Evolutionary conservation across 2,113 vertebrate species (phyloP), one percentile per base, ranked within the genome.

Genomic region (Corythoichthys intestinalis): DNA sequence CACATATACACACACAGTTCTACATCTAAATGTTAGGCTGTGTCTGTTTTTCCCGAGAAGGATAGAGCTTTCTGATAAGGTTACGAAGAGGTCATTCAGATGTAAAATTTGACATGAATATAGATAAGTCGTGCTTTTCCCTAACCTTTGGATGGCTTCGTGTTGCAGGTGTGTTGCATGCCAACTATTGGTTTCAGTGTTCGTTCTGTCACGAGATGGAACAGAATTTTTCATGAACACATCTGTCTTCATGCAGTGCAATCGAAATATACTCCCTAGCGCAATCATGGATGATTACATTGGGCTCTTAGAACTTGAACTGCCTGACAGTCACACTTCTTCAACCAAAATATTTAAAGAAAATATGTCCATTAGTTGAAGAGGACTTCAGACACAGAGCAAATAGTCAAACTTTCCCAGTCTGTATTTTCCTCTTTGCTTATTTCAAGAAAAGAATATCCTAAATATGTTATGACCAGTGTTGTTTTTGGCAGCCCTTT

Each of bases 61-160:
- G 68, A 75, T 72, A 70, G 58, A 41, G 71, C 67, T 72, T 53
- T 56, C 72, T 81, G 83, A 84, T 82, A 77, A 79, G 80, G 81
- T 74, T 72, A 67, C 63, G 53, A 67, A 44, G 84, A 82, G 83
- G 83, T 84, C 71, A 65, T 69, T 67, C 39, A 65, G 74, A 74
- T 79, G 79, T 86, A 78, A 80, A 79, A 47, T 86, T 76, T 64
- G 67, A 76, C 77, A 74, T 77, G 66, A 78, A 83, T 86, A 81
- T 79, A 80, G 79, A 87, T 87, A 78, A 11, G 69, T 47, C 48
- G 54, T 60, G 52, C 56, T 34, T 65, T 59, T 64, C 7, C 28
- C 71, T 65, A 70, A 65, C 70, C 76, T 72, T 75, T 53, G 35
- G 69, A 75, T 70, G 57, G 48, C 50, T 66, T 34, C 20, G 49